Evolutionary conservation across 2,888 invertebrate genomes (phyloP).

Genomic region (Drosophila koepferae): DNA sequence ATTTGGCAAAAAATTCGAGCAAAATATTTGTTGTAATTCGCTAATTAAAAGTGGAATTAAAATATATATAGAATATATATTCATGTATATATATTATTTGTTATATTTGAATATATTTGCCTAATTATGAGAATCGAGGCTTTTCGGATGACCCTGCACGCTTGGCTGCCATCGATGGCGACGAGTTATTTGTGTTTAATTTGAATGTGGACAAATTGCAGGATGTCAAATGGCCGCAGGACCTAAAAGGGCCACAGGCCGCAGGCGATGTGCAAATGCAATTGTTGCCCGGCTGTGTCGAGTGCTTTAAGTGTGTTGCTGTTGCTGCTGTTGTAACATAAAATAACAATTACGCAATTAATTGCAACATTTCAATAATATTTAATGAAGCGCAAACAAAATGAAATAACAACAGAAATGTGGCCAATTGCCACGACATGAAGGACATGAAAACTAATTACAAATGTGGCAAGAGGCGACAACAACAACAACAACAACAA

Average conservation of each 20-base stretch:
- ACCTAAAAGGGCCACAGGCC: slow-evolving; percentile 33
- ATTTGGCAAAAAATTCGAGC: neutral
- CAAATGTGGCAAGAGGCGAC: slow-evolving; percentile 43
- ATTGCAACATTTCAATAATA: slow-evolving; percentile 80
- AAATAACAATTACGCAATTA: slow-evolving; percentile 81
- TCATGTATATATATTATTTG: neutral
- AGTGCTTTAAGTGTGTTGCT: slow-evolving; percentile 66
- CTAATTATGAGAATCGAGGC: neutral
- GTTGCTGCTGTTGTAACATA: slow-evolving; percentile 57
- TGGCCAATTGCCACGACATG: slow-evolving; percentile 10
- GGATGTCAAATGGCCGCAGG: slow-evolving; percentile 55
- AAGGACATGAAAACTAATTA: slow-evolving; percentile 68
- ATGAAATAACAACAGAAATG: slow-evolving; percentile 63
- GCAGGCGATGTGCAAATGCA: slow-evolving; percentile 20
- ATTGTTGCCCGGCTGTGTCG: slow-evolving; percentile 44
- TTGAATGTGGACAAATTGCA: slow-evolving; percentile 72
- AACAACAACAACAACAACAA: neutral
- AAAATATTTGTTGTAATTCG: neutral
- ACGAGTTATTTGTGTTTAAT: slow-evolving; percentile 75
- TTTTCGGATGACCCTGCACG: slow-evolving; percentile 49
- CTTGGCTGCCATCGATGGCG: slow-evolving; percentile 61
- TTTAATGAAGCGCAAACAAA: slow-evolving; percentile 80
- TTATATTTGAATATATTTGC: slow-evolving; percentile 3
- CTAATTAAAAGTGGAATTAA: slow-evolving; percentile 1
- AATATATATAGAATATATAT: neutral